Conservation (phyloP, 1,140 invertebrate species). For the Dreissena polymorpha region DNA sequence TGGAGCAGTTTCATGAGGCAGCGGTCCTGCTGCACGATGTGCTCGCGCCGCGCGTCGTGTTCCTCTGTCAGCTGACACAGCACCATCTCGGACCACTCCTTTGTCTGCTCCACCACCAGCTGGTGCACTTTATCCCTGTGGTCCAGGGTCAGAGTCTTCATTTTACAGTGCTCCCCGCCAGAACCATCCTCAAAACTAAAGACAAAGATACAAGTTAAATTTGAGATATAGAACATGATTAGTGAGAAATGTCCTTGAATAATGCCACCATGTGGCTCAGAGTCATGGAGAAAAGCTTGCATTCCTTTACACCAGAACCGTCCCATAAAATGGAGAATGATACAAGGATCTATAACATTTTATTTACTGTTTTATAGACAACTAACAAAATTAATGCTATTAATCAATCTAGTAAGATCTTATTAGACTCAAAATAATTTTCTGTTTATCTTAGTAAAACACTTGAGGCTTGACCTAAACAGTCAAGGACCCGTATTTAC, state of each 20-base stretch:
- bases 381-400: no score
- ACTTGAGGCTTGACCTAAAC: no score
- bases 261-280: neutral
- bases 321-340: no score
- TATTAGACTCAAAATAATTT: no score
- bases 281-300: neutral
- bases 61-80: constrained; percentile 94
- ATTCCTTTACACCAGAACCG: no score
- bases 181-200: constrained; percentile 1
- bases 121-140: constrained; percentile 70
- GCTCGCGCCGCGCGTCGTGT: constrained; percentile 90
- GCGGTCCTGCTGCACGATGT: constrained; percentile 92
- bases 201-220: neutral
- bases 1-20: constrained; percentile 92
- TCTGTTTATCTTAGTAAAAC: no score
- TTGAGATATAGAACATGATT: neutral
- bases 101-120: constrained; percentile 85
- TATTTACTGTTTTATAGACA: no score
- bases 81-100: constrained; percentile 96
- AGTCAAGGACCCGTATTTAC: no score
- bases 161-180: constrained; percentile 57
- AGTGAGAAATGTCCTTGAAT: neutral
- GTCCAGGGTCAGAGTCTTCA: constrained; percentile 64
- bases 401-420: no score
- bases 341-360: no score